Evolutionary conservation across 2,113 vertebrate genomes (phyloP).

Genomic region (Clarias macrocephalus): DNA sequence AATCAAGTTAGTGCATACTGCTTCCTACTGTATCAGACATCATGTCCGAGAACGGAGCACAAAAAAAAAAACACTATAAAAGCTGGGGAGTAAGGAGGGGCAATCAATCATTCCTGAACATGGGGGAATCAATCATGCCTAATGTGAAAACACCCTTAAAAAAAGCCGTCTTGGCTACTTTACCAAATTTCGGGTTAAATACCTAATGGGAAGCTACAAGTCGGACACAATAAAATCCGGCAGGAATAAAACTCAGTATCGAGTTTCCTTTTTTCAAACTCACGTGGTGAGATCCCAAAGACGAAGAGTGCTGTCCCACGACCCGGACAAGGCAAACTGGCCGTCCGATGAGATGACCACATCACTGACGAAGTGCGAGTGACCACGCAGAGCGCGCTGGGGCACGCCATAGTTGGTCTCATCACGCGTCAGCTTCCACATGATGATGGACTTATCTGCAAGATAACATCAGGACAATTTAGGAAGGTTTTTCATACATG

Average conservation of each 20-base stretch:
- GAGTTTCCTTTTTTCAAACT: slow-evolving; percentile 56
- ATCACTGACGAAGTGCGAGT: slow-evolving; percentile 96
- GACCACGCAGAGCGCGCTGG: slow-evolving; percentile 86
- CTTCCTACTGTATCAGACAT: too few species aligned
- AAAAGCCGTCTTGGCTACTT: background rate
- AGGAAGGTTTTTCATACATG: background rate
- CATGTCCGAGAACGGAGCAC: too few species aligned
- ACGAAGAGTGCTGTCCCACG: slow-evolving; percentile 88
- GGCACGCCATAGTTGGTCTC: slow-evolving; percentile 97
- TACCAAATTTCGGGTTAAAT: background rate
- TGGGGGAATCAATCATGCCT: too few species aligned
- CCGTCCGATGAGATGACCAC: slow-evolving; percentile 96
- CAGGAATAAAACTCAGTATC: too few species aligned
- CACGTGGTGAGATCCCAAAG: slow-evolving; percentile 96
- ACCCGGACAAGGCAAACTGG: slow-evolving; percentile 93
- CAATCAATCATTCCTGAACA: too few species aligned
- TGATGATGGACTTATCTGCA: slow-evolving; percentile 91
- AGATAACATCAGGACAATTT: background rate
- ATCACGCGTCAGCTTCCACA: slow-evolving; percentile 97
- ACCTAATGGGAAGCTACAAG: background rate
- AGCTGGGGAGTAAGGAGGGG: too few species aligned
- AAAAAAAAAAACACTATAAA: too few species aligned
- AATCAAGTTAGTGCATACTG: too few species aligned
- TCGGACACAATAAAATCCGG: background rate
- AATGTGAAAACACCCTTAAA: too few species aligned